Evolutionary conservation across 2,888 invertebrate species (phyloP).

Genomic region (Drosophila pseudotalamancana): DNA sequence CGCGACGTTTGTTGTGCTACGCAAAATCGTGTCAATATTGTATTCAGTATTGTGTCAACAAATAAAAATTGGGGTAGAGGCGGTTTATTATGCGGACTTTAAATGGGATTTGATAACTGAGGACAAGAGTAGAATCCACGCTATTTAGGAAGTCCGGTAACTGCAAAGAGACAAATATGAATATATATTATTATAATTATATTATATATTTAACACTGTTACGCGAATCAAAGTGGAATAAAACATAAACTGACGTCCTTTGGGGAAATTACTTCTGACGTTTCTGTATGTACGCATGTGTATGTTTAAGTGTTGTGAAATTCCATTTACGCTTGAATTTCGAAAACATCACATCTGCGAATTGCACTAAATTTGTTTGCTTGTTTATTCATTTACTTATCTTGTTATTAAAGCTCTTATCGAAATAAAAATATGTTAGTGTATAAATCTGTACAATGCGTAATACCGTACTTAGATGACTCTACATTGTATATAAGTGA

Average conservation of each 20-base stretch:
- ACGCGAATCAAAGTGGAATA: background rate
- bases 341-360: conserved; percentile 1
- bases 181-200: background rate
- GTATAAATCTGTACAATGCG: background rate
- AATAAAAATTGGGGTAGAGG: background rate
- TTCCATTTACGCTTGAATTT: background rate
- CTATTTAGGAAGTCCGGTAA: conserved; percentile 4
- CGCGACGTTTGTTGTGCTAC: conserved; percentile 68
- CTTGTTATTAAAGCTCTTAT: conserved; percentile 14
- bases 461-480: background rate
- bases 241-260: background rate
- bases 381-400: conserved; percentile 16
- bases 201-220: no score
- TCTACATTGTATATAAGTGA: background rate
- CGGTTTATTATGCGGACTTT: background rate
- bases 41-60: conserved; percentile 19
- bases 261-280: no score
- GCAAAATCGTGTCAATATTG: conserved; percentile 34
- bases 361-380: conserved; percentile 14
- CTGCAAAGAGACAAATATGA: conserved; percentile 26
- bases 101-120: conserved; percentile 9
- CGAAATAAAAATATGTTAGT: conserved; percentile 1
- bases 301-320: conserved; percentile 3
- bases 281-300: background rate
- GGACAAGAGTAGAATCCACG: background rate